These are phyloP conservation scores for Sipha maydis DNA, from an alignment of 2,888 invertebrate genomes.

Conservation along the genomic window DNA sequence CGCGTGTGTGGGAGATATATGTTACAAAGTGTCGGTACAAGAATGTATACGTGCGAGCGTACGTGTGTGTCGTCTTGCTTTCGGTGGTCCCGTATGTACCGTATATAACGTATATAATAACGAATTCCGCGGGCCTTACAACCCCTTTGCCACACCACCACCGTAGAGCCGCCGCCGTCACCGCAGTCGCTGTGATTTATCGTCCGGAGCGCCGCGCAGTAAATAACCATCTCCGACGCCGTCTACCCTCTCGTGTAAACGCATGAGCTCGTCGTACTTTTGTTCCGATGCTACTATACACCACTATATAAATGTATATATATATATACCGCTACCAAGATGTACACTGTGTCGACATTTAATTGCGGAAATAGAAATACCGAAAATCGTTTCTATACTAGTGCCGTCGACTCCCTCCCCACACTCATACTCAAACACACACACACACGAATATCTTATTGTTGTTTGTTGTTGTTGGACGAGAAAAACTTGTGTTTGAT, in stretches of 20 bases:
- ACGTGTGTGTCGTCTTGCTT: background rate
- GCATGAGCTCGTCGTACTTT: background rate
- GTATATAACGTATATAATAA: conserved; percentile 16
- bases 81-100: background rate
- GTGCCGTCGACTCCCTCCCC: no score
- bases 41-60: background rate
- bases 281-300: background rate
- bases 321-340: background rate
- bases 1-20: no score
- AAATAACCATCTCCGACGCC: conserved; percentile 37
- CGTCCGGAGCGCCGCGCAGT: conserved; percentile 48
- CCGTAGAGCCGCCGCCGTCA: conserved; percentile 1
- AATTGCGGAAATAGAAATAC: conserved; percentile 55
- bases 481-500: background rate
- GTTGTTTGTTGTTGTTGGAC: background rate
- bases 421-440: no score
- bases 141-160: conserved; percentile 25
- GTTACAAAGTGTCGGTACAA: no score
- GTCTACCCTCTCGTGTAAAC: background rate
- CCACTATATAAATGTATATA: background rate
- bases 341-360: conserved; percentile 6
- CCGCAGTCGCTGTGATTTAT: conserved; percentile 57
- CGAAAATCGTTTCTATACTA: conserved; percentile 41
- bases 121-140: conserved; percentile 41
- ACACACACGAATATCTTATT: background rate